These are phyloP conservation scores for Gymnopithys bicolor DNA, from an alignment of 2,797 vertebrate genomes.

Conservation along the genomic window DNA sequence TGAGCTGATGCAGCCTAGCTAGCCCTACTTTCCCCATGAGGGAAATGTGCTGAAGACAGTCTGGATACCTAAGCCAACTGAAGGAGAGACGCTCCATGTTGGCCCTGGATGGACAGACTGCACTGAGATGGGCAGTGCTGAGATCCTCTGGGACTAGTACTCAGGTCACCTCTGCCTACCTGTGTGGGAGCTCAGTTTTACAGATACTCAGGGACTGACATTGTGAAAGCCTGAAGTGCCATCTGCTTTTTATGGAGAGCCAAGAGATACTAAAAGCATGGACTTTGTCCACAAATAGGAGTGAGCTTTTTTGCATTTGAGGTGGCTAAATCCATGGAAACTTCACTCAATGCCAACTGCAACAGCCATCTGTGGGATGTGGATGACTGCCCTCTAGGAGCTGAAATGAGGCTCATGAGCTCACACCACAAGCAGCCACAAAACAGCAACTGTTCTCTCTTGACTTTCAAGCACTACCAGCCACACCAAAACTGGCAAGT, in stretches of 20 bases:
- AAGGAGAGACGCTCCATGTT: background rate
- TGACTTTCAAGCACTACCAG: background rate
- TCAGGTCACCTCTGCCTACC: background rate
- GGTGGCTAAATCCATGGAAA: background rate
- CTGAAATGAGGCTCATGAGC: background rate
- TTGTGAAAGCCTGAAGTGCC: background rate
- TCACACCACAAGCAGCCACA: background rate
- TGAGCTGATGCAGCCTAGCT: background rate
- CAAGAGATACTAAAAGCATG: background rate
- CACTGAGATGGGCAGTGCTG: background rate
- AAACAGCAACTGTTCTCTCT: background rate
- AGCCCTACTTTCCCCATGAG: background rate
- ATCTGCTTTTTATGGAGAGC: background rate
- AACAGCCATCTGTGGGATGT: background rate
- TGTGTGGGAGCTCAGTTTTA: background rate
- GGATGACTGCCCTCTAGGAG: background rate
- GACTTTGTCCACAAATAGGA: background rate
- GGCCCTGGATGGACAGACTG: background rate
- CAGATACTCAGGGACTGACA: background rate
- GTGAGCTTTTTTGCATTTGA: background rate
- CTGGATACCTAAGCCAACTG: accelerated
- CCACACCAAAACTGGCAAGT: background rate
- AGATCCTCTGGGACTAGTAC: background rate
- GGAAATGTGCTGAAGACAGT: background rate
- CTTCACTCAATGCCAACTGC: background rate